Evolutionary conservation across 2,113 vertebrate genomes (phyloP), one percentile per base, ranked within the genome.

Genomic region (Limanda limanda): DNA sequence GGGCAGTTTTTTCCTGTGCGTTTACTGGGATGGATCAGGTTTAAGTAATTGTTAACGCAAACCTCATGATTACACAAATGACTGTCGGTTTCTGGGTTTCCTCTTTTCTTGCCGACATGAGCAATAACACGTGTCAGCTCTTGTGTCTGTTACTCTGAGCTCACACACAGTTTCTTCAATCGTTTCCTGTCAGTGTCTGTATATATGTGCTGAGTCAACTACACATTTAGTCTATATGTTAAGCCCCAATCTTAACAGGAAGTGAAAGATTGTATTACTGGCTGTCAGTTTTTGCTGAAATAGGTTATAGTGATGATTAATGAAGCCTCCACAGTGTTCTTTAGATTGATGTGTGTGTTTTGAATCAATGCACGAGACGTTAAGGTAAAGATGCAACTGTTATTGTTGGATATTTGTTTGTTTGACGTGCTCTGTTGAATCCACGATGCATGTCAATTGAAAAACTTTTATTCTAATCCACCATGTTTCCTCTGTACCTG

Each of bases 231-330:
- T 35, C 17, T 51, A 24, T 25, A 1, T n/a, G 54, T 63, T 45
- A 45, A 6, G 7, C 51, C 20, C 51, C 0, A n/a, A 4, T 15
- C 47, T 47, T 47, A 47, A 47, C 45, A 47, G 14, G 17, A 13
- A 47, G 11, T 47, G 45, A 47, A 47, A 17, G 45, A 47, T 14
- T 15, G 45, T 47, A 47, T 17, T 47, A 17, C 12, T 51, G 47
- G 11, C 40, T 18, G 18, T 54, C 21, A 35, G 65, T 56, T 75
- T 47, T 42, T 42, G 67, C 55, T 45, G 24, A 67, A 77, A 63
- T 76, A 45, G 47, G 14, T 75, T 82, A 75, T 51, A 31, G 5
- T 70, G 81, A 70, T 82, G 76, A 87, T 79, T 72, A 79, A 83
- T 72, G 20, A 21, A 40, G 37, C 40, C 21, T 37, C 66, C 24